Conservation (phyloP, 1,140 invertebrate genomes). For the Drosophila ficusphila region DNA sequence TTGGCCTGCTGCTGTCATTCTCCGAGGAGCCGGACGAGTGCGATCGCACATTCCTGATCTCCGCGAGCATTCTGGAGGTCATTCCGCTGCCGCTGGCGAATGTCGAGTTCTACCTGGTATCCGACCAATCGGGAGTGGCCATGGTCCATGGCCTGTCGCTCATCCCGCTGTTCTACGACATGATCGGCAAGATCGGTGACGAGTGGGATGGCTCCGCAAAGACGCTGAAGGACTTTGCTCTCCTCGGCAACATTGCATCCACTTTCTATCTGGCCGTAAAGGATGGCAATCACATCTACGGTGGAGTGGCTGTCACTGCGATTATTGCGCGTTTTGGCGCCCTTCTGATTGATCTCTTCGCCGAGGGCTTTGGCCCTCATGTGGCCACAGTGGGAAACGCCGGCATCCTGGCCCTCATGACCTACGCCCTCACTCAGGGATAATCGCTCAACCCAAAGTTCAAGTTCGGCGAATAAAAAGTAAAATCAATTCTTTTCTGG, state of each 20-base stretch:
- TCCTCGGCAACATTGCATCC: slow-evolving; percentile 60
- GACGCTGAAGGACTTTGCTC: slow-evolving; percentile 53
- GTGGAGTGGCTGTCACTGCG: slow-evolving; percentile 29
- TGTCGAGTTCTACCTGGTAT: slow-evolving; percentile 50
- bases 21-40: slow-evolving; percentile 28
- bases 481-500: not conserved
- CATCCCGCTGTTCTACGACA: slow-evolving; percentile 60
- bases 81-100: slow-evolving; percentile 54
- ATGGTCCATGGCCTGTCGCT: slow-evolving; percentile 54
- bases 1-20: slow-evolving; percentile 25
- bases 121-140: slow-evolving; percentile 17
- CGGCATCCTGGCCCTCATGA: slow-evolving; percentile 46
- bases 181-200: slow-evolving; percentile 46
- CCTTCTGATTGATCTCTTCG: slow-evolving; percentile 1
- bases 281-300: slow-evolving; percentile 32
- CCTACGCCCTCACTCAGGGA: slow-evolving; percentile 37
- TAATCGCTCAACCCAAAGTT: not conserved
- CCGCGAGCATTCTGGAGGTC: slow-evolving; percentile 37
- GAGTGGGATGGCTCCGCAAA: slow-evolving; percentile 45
- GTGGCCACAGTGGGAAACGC: slow-evolving; percentile 34
- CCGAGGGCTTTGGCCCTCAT: not conserved
- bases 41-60: slow-evolving; percentile 22
- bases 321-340: slow-evolving; percentile 37
- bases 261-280: slow-evolving; percentile 37
- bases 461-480: not conserved